These are phyloP conservation scores for Promerops cafer DNA, from an alignment of 2,113 vertebrate genomes.

Conservation along the genomic window DNA sequence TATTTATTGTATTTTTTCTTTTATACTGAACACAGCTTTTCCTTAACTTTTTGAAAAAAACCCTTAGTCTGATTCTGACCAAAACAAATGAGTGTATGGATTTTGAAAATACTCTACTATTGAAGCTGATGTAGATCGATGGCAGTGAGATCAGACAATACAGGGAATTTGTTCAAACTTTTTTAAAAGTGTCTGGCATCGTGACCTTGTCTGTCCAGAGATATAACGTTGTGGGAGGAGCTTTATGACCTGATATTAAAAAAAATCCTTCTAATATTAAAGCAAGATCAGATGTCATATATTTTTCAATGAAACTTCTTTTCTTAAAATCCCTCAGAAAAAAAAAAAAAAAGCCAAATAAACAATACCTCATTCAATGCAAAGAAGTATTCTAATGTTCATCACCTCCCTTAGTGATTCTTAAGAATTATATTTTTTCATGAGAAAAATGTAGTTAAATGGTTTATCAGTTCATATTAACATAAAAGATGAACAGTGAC, in stretches of 20 bases:
- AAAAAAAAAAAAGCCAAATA: background rate
- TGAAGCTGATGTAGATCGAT: background rate
- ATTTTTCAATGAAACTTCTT: background rate
- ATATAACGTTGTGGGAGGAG: background rate
- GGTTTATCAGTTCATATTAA: background rate
- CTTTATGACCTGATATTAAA: background rate
- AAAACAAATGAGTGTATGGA: background rate
- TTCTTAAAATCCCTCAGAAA: background rate
- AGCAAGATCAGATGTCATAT: background rate
- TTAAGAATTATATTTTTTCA: background rate
- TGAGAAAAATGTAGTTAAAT: background rate
- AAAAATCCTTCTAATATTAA: background rate
- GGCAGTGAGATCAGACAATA: background rate
- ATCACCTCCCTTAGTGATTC: background rate
- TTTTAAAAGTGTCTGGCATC: background rate
- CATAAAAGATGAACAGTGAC: background rate
- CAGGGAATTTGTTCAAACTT: background rate
- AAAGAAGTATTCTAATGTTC: background rate
- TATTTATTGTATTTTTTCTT: background rate
- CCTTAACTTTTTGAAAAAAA: background rate
- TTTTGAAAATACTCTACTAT: background rate
- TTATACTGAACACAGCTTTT: background rate
- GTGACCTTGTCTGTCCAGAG: background rate
- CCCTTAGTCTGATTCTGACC: background rate
- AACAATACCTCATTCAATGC: background rate